Conservation (phyloP, 1,140 invertebrate genomes). For the Eciton burchellii region DNA sequence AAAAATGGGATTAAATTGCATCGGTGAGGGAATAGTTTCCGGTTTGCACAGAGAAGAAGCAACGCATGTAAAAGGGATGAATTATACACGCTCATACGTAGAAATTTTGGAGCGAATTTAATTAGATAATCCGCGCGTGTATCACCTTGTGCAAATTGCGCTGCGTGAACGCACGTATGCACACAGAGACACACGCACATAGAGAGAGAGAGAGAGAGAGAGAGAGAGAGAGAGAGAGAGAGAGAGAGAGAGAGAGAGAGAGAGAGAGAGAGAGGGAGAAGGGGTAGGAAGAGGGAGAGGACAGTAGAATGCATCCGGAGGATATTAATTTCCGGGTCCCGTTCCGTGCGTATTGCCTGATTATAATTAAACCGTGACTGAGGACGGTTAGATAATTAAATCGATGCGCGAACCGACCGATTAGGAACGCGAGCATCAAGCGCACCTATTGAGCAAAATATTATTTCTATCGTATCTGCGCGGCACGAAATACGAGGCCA, state of each 20-base stretch:
- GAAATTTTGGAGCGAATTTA: conserved; percentile 38
- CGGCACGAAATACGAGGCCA: not conserved
- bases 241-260: no score
- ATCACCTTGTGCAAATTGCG: conserved; percentile 30
- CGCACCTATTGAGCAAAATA: not conserved
- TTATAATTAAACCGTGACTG: conserved; percentile 63
- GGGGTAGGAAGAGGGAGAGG: not conserved
- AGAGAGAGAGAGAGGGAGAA: not conserved
- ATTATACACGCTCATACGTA: not conserved
- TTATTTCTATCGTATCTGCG: not conserved
- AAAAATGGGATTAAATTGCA: conserved; percentile 1
- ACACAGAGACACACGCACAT: no score
- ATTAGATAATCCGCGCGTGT: conserved; percentile 28
- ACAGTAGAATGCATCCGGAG: conserved; percentile 12
- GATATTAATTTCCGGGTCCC: conserved; percentile 61
- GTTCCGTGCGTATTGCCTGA: conserved; percentile 15
- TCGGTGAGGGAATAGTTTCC: not conserved
- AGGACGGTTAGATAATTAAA: conserved; percentile 59
- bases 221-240: conserved; percentile 17
- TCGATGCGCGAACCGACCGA: conserved; percentile 33
- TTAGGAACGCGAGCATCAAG: conserved; percentile 5
- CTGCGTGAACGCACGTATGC: conserved; percentile 21
- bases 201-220: not conserved
- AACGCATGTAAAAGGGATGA: not conserved
- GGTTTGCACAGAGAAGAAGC: not conserved